These are phyloP conservation scores for Raphicerus campestris DNA, from an alignment of 2,113 vertebrate species.

Conservation along the genomic window DNA sequence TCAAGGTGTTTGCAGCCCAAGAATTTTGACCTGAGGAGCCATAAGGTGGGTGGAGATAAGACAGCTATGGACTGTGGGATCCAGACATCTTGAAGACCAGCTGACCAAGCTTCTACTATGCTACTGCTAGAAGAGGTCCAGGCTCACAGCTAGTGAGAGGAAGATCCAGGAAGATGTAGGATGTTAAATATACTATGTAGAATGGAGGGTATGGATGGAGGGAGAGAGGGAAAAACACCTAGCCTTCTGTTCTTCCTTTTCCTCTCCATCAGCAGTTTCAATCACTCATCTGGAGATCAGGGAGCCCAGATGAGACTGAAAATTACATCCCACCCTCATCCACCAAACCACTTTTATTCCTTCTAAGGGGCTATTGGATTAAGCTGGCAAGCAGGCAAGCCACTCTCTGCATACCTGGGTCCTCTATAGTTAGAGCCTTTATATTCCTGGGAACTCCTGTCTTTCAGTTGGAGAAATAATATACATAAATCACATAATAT, in stretches of 20 bases:
- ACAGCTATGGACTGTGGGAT: neutral
- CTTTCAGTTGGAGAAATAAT: constrained; percentile 21
- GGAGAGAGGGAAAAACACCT: neutral
- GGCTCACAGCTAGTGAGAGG: neutral
- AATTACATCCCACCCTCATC: neutral
- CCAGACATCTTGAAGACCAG: neutral
- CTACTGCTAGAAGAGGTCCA: neutral
- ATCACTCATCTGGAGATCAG: constrained; percentile 14
- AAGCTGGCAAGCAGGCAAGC: neutral
- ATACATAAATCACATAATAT: neutral
- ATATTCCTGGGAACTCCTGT: neutral
- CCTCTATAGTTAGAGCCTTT: neutral
- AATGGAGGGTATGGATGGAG: neutral
- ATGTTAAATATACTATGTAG: neutral
- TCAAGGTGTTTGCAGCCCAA: constrained; percentile 19
- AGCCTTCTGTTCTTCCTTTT: neutral
- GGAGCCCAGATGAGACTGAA: neutral
- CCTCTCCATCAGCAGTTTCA: neutral
- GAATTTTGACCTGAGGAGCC: neutral
- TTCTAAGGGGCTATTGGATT: neutral
- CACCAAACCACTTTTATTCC: neutral
- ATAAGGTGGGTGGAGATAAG: constrained; percentile 40
- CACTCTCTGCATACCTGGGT: neutral
- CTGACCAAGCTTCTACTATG: neutral
- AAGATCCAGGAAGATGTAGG: neutral